Percentiles rank a stretch among this genome's conserved stretches.
These are phyloP conservation scores for Silvanus unidentatus DNA, from an alignment of 2,888 invertebrate genomes.

Conservation along the genomic window DNA sequence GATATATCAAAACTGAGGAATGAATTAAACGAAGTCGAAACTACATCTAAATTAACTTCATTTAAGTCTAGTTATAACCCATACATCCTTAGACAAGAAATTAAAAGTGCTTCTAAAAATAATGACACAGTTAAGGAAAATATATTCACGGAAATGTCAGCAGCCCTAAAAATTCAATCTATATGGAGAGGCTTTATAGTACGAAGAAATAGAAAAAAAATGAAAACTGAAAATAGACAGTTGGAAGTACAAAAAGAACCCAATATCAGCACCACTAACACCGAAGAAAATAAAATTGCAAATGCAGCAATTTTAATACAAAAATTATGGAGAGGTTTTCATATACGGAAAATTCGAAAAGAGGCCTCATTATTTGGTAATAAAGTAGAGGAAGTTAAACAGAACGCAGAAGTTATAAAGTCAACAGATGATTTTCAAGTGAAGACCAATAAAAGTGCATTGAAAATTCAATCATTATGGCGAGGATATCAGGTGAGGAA, in stretches of 20 bases:
- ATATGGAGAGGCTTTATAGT: constrained; percentile 21
- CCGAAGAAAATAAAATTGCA: constrained; percentile 5
- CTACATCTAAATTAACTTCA: constrained; percentile 14
- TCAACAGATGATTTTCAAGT: constrained; percentile 1
- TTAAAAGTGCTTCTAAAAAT: constrained; percentile 16
- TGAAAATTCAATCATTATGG: constrained; percentile 26
- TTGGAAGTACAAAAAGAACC: constrained; percentile 5
- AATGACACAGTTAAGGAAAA: neutral
- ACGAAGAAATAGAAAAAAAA: no score
- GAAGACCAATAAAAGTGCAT: constrained; percentile 6
- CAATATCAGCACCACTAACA: neutral
- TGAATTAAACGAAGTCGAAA: constrained; percentile 17
- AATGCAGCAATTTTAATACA: constrained; percentile 8
- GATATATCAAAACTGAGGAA: constrained; percentile 22
- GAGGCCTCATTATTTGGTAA: constrained; percentile 5
- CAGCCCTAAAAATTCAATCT: constrained; percentile 23
- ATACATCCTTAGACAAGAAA: constrained; percentile 21
- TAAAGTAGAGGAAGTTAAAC: constrained; percentile 6
- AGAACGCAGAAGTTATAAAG: constrained; percentile 6
- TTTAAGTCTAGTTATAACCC: constrained; percentile 22
- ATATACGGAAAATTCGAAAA: constrained; percentile 9
- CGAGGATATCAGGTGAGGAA: constrained; percentile 29
- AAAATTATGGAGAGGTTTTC: constrained; percentile 15
- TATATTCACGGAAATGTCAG: constrained; percentile 8
- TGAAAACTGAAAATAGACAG: no score